Percentiles rank a stretch among this genome's conserved stretches.
These are phyloP conservation scores for Automeris io DNA, from an alignment of 2,888 invertebrate genomes.

Conservation along the genomic window DNA sequence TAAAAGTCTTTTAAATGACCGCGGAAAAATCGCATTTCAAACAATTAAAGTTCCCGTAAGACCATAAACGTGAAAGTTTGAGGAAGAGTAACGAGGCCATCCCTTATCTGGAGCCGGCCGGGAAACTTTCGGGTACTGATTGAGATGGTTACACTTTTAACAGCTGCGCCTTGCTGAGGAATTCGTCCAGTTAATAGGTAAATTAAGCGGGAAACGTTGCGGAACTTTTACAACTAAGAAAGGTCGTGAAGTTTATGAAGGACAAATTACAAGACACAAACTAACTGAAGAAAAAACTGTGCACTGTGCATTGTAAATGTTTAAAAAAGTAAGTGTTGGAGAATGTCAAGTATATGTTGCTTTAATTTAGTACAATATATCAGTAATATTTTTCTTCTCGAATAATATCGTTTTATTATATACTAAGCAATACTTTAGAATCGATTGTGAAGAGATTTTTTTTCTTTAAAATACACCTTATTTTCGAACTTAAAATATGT, in stretches of 20 bases:
- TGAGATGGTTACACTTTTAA: constrained; percentile 23
- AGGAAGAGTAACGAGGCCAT: constrained; percentile 27
- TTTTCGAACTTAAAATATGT: too few relatives aligned
- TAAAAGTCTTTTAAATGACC: constrained; percentile 12
- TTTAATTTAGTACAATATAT: too few relatives aligned
- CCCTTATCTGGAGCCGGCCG: constrained; percentile 17
- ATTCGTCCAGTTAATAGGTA: constrained; percentile 21
- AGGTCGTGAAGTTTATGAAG: constrained; percentile 1
- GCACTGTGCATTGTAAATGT: too few relatives aligned
- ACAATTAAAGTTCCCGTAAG: constrained; percentile 39
- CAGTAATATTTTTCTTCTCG: too few relatives aligned
- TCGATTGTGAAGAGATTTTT: too few relatives aligned
- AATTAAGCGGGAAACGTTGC: constrained; percentile 21
- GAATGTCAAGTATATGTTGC: too few relatives aligned
- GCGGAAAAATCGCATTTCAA: constrained; percentile 35
- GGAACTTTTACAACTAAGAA: constrained; percentile 16
- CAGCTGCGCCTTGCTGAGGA: constrained; percentile 17
- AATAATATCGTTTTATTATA: too few relatives aligned
- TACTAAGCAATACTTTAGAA: too few relatives aligned
- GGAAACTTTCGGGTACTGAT: constrained; percentile 25
- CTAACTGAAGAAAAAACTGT: constrained; percentile 2
- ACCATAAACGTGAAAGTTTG: constrained; percentile 19
- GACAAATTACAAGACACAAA: background rate
- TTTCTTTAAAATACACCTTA: too few relatives aligned
- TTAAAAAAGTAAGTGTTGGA: too few relatives aligned